phyloP scores from a whole-genome alignment of 2,113 vertebrate species.

The Notechis scutatus region DNA sequence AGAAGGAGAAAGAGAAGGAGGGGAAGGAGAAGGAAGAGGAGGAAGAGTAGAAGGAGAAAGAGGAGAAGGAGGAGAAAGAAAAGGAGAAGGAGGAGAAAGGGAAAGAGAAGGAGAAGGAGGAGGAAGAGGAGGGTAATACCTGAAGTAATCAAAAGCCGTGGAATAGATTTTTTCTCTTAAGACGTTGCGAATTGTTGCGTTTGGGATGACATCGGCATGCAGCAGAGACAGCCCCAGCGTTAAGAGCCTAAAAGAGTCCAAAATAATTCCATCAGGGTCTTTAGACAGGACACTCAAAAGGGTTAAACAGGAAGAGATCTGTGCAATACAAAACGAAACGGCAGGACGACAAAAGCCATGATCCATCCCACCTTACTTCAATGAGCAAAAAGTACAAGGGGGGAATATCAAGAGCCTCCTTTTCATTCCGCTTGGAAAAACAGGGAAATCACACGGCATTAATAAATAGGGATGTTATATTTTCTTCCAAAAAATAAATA shows the following conservation, averaged over 20 bases:
- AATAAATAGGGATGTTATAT: neutral
- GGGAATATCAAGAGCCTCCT: neutral
- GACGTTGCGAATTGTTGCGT: constrained; percentile 91
- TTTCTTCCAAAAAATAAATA: neutral
- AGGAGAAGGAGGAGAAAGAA: neutral
- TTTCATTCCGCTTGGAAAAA: neutral
- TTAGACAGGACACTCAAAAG: neutral
- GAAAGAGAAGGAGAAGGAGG: accelerated
- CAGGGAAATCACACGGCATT: neutral
- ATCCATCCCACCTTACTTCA: neutral
- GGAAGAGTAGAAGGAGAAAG: accelerated
- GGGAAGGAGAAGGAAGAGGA: accelerated
- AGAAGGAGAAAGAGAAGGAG: too few species aligned
- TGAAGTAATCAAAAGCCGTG: constrained; percentile 97
- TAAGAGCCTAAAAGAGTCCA: constrained; percentile 72
- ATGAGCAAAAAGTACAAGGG: neutral
- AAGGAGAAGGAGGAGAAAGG: neutral
- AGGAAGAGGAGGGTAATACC: constrained; percentile 64
- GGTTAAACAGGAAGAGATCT: neutral
- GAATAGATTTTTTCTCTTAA: constrained; percentile 97
- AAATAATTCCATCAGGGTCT: neutral
- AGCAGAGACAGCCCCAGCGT: constrained; percentile 89
- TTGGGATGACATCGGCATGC: constrained; percentile 92
- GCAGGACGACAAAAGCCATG: neutral
- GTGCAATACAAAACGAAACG: neutral